Percentiles rank a stretch among this genome's conserved stretches.
Conservation (phyloP, 2,113 vertebrate genomes). For the Petaurus breviceps region DNA sequence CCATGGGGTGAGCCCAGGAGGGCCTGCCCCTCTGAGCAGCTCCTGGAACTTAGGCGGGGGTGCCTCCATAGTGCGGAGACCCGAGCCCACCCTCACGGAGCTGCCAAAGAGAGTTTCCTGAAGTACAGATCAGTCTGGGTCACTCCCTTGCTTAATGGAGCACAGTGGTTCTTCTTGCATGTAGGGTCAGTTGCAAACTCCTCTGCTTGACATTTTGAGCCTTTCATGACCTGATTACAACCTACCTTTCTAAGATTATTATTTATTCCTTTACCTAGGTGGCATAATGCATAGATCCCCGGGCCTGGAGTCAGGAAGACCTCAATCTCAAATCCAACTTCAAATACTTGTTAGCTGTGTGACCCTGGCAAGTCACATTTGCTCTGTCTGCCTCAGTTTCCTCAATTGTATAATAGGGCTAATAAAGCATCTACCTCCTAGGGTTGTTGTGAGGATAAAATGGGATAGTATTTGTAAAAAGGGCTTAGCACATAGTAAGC, state of each 20-base stretch:
- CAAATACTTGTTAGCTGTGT: not conserved
- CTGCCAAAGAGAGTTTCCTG: not conserved
- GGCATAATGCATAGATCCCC: not conserved
- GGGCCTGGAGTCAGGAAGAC: not conserved
- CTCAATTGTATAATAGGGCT: not conserved
- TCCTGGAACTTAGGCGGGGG: not conserved
- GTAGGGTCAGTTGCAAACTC: not conserved
- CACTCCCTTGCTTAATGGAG: not conserved
- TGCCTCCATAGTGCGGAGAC: not conserved
- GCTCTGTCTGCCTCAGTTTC: not conserved
- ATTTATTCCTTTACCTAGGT: not conserved
- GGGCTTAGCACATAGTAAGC: not conserved
- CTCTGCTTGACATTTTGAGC: not conserved
- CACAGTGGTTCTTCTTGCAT: not conserved
- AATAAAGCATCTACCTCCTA: not conserved
- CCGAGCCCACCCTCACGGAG: not conserved
- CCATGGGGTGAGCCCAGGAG: not conserved
- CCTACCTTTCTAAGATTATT: not conserved
- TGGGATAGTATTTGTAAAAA: not conserved
- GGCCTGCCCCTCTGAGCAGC: not conserved
- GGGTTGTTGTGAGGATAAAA: not conserved
- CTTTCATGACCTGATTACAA: not conserved
- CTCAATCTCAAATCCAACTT: not conserved
- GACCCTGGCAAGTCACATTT: not conserved
- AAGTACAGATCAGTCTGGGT: not conserved